These are phyloP conservation scores for Halcyon smyrnensis DNA, from an alignment of 2,797 vertebrate species.

Conservation along the genomic window DNA sequence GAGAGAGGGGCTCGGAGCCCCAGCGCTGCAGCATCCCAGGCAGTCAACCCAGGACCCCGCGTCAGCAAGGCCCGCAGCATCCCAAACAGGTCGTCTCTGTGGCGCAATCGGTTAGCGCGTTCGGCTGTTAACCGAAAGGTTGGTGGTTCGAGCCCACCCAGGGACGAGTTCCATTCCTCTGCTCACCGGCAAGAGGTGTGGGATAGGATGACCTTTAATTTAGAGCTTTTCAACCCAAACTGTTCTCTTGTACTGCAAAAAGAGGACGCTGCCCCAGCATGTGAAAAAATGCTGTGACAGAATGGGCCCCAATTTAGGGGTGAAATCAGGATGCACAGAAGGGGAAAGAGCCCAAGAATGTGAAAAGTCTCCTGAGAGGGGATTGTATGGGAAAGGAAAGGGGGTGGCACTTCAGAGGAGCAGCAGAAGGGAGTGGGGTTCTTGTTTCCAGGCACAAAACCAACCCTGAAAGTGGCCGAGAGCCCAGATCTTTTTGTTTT, in stretches of 20 bases:
- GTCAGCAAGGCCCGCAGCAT: not conserved
- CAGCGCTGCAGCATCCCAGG: not conserved
- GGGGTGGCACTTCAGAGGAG: not conserved
- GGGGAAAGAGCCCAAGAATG: not conserved
- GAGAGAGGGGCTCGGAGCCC: not conserved
- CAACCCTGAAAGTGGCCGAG: not conserved
- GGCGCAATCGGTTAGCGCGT: slow-evolving; percentile 75
- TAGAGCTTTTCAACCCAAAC: not conserved
- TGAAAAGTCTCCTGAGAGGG: not conserved
- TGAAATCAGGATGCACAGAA: not conserved
- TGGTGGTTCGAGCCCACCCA: slow-evolving; percentile 66
- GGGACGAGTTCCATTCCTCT: rapidly evolving
- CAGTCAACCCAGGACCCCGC: not conserved
- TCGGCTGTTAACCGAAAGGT: slow-evolving; percentile 77
- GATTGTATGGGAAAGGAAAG: not conserved
- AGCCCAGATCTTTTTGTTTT: not conserved
- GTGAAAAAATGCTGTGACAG: not conserved
- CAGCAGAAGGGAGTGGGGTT: not conserved
- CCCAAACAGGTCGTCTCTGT: not conserved
- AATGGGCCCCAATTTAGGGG: not conserved
- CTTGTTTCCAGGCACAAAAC: not conserved
- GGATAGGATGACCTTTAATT: not conserved
- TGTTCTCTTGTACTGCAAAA: not conserved
- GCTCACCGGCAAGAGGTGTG: rapidly evolving
- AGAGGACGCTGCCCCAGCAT: not conserved